Conservation (phyloP, 2,113 vertebrate genomes). For the Thalassoma bifasciatum region DNA sequence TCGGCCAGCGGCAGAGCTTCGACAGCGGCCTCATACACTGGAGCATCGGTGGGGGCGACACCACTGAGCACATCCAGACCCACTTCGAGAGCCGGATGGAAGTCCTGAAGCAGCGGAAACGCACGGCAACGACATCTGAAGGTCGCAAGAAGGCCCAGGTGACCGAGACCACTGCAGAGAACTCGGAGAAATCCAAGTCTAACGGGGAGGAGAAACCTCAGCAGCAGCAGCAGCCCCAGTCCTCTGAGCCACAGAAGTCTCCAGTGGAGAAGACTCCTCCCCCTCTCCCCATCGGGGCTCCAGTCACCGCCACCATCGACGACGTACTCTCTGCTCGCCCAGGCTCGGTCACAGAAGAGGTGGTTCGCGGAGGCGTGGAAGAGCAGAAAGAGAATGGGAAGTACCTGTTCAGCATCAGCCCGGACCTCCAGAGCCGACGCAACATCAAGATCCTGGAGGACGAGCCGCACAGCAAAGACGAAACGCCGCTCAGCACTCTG, state of each 20-base stretch:
- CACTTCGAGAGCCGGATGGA: slow-evolving; percentile 94
- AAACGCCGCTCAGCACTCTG: slow-evolving; percentile 94
- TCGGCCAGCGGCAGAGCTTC: slow-evolving; percentile 94
- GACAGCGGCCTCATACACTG: slow-evolving; percentile 97
- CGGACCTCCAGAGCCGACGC: slow-evolving; percentile 86
- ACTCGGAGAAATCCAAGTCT: slow-evolving; percentile 73
- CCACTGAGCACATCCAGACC: slow-evolving; percentile 98
- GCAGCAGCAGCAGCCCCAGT: slow-evolving; percentile 49
- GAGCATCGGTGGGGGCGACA: slow-evolving; percentile 97
- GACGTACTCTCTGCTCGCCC: slow-evolving; percentile 90
- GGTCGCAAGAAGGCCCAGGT: slow-evolving; percentile 80
- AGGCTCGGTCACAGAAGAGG: slow-evolving; percentile 87
- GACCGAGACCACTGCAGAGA: slow-evolving; percentile 74
- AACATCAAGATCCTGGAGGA: slow-evolving; percentile 95
- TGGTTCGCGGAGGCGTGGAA: slow-evolving; percentile 78
- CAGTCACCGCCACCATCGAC: slow-evolving; percentile 90
- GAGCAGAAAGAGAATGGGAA: slow-evolving; percentile 86
- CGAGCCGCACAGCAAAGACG: slow-evolving; percentile 97
- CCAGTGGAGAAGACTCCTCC: slow-evolving; percentile 24
- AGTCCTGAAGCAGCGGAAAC: slow-evolving; percentile 84
- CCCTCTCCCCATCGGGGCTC: slow-evolving; percentile 62
- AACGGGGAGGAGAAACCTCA: slow-evolving; percentile 55
- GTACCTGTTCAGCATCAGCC: slow-evolving; percentile 89
- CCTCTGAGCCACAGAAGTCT: slow-evolving; percentile 50
- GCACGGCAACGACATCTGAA: slow-evolving; percentile 62